Evolutionary conservation across 1,140 invertebrate genomes (phyloP).

Genomic region (Aphaenogaster ashmeadi): DNA sequence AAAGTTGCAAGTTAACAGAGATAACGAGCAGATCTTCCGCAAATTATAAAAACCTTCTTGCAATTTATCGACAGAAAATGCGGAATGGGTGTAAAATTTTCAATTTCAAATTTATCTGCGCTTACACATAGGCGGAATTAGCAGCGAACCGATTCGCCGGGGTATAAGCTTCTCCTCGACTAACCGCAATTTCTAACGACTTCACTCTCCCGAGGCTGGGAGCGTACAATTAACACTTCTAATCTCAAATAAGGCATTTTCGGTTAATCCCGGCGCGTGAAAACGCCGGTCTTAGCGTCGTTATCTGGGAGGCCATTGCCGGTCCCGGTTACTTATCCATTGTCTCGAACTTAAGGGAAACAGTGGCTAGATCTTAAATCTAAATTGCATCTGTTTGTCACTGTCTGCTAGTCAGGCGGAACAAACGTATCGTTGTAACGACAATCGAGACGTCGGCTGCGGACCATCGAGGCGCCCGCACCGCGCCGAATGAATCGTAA

Average conservation of each 20-base stretch:
- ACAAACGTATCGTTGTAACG: slow-evolving; percentile 71
- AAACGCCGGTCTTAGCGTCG: slow-evolving; percentile 77
- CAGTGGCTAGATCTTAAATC: slow-evolving; percentile 84
- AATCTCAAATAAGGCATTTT: slow-evolving; percentile 80
- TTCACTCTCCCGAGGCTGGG: slow-evolving; percentile 3
- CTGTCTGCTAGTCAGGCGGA: slow-evolving; percentile 54
- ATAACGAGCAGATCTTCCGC: neutral
- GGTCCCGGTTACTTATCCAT: slow-evolving; percentile 83
- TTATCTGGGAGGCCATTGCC: slow-evolving; percentile 82
- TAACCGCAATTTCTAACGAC: slow-evolving; percentile 31
- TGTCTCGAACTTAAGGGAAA: slow-evolving; percentile 80
- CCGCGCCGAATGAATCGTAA: slow-evolving; percentile 34
- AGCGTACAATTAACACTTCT: slow-evolving; percentile 80
- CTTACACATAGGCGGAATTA: neutral
- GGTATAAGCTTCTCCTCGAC: neutral
- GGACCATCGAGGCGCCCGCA: slow-evolving; percentile 5
- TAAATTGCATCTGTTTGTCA: slow-evolving; percentile 86
- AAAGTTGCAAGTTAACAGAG: neutral
- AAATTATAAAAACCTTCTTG: neutral
- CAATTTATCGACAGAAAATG: neutral
- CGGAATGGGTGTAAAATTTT: neutral
- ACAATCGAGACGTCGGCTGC: slow-evolving; percentile 53
- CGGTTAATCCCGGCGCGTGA: slow-evolving; percentile 76
- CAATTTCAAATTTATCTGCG: neutral
- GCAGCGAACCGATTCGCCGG: neutral